Conservation (phyloP, 2,888 invertebrate genomes). For the Tenthredo notha region DNA sequence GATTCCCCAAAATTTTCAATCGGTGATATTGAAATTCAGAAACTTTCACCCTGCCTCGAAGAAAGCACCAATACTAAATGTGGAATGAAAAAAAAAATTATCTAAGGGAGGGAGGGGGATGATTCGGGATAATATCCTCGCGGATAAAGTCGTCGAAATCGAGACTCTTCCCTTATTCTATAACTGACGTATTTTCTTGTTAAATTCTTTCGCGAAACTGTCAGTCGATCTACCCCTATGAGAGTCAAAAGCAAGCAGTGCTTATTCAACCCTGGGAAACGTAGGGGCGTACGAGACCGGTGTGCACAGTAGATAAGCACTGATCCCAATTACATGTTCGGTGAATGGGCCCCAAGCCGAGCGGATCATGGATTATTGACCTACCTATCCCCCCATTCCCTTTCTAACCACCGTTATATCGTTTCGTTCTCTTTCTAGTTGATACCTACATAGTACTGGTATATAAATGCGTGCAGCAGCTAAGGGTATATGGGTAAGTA, state of each 20-base stretch:
- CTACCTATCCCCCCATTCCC: conserved; percentile 51
- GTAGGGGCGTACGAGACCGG: conserved; percentile 60
- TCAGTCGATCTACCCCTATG: not conserved
- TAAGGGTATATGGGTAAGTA: too few species aligned
- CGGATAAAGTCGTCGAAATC: not conserved
- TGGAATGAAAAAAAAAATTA: not conserved
- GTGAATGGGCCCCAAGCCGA: conserved; percentile 70
- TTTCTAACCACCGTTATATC: not conserved
- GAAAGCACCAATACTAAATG: not conserved
- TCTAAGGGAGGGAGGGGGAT: not conserved
- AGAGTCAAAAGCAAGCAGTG: not conserved
- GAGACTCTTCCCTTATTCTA: not conserved
- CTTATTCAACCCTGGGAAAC: not conserved
- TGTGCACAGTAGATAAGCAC: conserved; percentile 75
- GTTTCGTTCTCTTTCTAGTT: not conserved
- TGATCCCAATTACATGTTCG: conserved; percentile 76
- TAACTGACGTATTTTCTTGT: not conserved
- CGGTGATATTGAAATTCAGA: too few species aligned
- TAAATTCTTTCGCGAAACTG: conserved; percentile 2
- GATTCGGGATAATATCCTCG: not conserved
- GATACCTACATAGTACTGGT: not conserved
- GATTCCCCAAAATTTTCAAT: too few species aligned
- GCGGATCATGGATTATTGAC: conserved; percentile 77
- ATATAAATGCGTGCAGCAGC: not conserved
- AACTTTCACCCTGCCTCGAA: too few species aligned